Percentiles rank a stretch among this genome's conserved stretches.
These are phyloP conservation scores for Nannobrachium achirus DNA, from an alignment of 2,113 vertebrate species.

Conservation along the genomic window DNA sequence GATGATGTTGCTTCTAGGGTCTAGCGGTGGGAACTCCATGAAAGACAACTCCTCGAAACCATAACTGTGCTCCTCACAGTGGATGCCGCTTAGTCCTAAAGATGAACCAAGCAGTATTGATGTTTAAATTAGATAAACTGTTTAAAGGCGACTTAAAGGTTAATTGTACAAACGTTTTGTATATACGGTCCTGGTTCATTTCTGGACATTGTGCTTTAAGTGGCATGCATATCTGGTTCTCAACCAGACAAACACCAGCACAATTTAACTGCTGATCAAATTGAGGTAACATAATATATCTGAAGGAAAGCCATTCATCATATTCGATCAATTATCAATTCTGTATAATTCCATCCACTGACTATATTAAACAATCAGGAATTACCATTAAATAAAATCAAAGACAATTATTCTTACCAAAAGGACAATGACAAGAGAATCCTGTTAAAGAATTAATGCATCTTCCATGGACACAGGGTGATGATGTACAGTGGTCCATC, in stretches of 20 bases:
- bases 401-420: slow-evolving; percentile 67
- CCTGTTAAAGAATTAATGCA: slow-evolving; percentile 70
- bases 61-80: slow-evolving; percentile 75
- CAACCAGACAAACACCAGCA: too few relatives aligned
- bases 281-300: too few relatives aligned
- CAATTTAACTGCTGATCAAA: too few relatives aligned
- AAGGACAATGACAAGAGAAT: slow-evolving; percentile 77
- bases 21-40: slow-evolving; percentile 77
- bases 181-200: too few relatives aligned
- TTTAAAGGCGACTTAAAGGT: too few relatives aligned
- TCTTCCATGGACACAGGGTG: slow-evolving; percentile 72
- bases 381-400: neutral
- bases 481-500: slow-evolving; percentile 72
- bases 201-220: too few relatives aligned
- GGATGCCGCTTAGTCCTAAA: slow-evolving; percentile 70
- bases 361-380: neutral
- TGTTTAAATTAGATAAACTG: neutral
- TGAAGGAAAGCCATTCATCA: too few relatives aligned
- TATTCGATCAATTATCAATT: too few relatives aligned
- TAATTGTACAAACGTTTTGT: too few relatives aligned
- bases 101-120: slow-evolving; percentile 12
- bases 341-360: neutral
- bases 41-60: slow-evolving; percentile 82
- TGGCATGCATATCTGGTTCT: too few relatives aligned
- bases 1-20: slow-evolving; percentile 78